Conservation (phyloP, 2,113 vertebrate species). For the Hypanus sabinus region DNA sequence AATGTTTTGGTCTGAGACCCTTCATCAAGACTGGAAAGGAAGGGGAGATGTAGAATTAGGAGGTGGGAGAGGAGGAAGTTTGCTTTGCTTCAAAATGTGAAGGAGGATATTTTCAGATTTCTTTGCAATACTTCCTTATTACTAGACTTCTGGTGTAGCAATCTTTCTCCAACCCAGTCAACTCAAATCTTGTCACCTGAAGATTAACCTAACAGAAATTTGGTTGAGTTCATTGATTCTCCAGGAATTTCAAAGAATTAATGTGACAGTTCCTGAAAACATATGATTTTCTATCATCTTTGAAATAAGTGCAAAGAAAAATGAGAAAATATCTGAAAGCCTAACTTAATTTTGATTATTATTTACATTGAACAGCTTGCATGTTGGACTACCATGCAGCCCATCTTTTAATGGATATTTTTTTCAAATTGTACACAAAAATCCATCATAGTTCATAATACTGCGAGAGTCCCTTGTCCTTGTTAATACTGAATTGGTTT, state of each 20-base stretch:
- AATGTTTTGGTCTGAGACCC: no score
- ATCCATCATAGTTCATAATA: neutral
- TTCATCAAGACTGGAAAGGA: no score
- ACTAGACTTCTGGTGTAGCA: neutral
- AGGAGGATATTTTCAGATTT: neutral
- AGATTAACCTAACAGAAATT: neutral
- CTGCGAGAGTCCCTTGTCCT: neutral
- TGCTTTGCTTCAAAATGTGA: neutral
- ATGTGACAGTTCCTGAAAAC: neutral
- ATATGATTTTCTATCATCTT: neutral
- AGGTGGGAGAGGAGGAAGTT: no score
- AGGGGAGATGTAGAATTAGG: no score
- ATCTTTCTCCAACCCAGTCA: neutral
- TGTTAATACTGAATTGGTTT: neutral
- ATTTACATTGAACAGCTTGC: neutral
- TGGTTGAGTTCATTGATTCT: neutral
- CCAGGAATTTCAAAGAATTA: neutral
- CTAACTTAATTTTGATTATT: conserved; percentile 10
- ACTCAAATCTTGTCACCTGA: neutral
- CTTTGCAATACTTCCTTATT: neutral
- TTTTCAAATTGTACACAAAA: neutral
- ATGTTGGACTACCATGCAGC: neutral
- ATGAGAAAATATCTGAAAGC: neutral
- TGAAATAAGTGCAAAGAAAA: neutral
- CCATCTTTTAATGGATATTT: neutral